Evolutionary conservation across 2,113 vertebrate genomes (phyloP).

Genomic region (Salvator merianae): DNA sequence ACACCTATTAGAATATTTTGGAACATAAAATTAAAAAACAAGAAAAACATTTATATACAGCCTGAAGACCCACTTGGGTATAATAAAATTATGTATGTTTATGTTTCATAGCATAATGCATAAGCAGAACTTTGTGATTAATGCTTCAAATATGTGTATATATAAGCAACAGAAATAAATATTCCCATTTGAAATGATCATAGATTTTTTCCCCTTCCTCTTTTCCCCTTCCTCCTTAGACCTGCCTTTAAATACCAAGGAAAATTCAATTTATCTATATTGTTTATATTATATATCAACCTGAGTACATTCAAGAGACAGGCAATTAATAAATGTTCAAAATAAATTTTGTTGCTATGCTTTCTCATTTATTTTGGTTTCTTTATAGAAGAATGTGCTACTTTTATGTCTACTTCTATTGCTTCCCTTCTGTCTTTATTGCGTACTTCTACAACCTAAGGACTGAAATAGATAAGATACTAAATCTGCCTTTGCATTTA

Average conservation of each 20-base stretch:
- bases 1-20: constrained; percentile 8
- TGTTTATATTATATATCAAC: neutral
- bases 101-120: neutral
- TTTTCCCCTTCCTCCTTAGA: neutral
- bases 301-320: neutral
- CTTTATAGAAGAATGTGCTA: neutral
- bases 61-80: neutral
- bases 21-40: neutral
- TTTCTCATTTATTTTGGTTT: neutral
- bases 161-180: constrained; percentile 9
- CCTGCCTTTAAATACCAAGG: neutral
- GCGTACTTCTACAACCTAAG: neutral
- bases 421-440: neutral
- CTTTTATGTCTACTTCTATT: neutral
- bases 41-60: neutral
- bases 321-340: neutral
- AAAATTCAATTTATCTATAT: neutral
- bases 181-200: neutral
- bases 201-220: neutral
- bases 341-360: neutral
- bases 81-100: neutral
- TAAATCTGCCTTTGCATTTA: neutral
- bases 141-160: accelerated
- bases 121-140: neutral
- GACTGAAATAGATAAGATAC: neutral